Evolutionary conservation across 2,888 invertebrate species (phyloP).

Genomic region (Eilema caniola): DNA sequence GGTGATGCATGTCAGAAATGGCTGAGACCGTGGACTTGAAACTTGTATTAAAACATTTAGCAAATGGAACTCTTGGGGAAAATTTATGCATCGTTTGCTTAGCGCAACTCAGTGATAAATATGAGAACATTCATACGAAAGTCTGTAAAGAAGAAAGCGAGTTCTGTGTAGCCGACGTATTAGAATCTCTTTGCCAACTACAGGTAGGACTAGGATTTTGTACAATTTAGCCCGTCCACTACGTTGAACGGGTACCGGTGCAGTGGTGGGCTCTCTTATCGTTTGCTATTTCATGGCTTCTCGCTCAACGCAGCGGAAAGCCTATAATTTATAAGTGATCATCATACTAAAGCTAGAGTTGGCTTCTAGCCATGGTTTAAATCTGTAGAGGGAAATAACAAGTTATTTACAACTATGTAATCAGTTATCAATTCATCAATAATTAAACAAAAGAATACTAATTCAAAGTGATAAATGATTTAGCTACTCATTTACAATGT

Average conservation of each 20-base stretch:
- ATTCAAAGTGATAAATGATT: not conserved
- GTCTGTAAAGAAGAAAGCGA: conserved; percentile 70
- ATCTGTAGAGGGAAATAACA: not conserved
- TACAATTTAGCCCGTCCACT: not conserved
- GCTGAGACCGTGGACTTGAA: conserved; percentile 63
- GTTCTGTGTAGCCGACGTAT: conserved; percentile 74
- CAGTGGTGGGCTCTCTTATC: not conserved
- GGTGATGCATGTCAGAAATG: conserved; percentile 54
- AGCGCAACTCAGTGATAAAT: conserved; percentile 57
- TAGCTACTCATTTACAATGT: not conserved
- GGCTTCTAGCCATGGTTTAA: not conserved
- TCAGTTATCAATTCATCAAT: too few species aligned
- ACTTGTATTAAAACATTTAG: conserved; percentile 70
- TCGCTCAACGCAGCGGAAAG: not conserved
- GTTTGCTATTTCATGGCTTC: not conserved
- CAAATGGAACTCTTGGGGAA: conserved; percentile 70
- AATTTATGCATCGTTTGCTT: conserved; percentile 76
- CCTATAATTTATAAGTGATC: too few species aligned
- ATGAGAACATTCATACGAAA: conserved; percentile 73
- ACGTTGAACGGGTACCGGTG: not conserved
- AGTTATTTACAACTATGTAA: too few species aligned
- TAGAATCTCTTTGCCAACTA: conserved; percentile 64
- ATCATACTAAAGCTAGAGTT: not conserved
- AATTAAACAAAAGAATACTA: too few species aligned
- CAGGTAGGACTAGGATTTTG: conserved; percentile 52